Evolutionary conservation across 2,888 invertebrate genomes (phyloP), one percentile per base, ranked within the genome.

Genomic region (Caenorhabditis wallacei): DNA sequence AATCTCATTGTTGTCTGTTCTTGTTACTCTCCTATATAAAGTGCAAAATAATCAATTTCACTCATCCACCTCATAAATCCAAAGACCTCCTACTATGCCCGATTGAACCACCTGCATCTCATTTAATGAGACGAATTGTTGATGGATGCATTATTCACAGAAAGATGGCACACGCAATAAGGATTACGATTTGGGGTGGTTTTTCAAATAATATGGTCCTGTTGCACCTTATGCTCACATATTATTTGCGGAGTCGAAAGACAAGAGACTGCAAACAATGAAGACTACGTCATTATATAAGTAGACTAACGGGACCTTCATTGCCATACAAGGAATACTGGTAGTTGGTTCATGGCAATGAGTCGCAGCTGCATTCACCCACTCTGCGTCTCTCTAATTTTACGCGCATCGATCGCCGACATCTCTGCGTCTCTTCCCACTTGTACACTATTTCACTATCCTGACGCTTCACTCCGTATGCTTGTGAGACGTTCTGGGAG

Each of bases 391-490:
- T 76, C 76, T 46, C 57, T 48, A 40, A 35, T 35, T 46, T 18
- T 16, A 18, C 24, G 56, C 51, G 35, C 66, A 76, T 76, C 76
- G 76, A 76, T 76, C n/a, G 76, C 51, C 43, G 18, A 68, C 24
- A n/a, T 16, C 59, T 18, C n/a, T 53, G 68, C 68, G 61, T 54
- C 59, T 57, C 66, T 57, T 43, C 1, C 22, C 30, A 30, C 20
- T 16, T 10, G 11, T 48, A 48, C 57, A 26, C 37, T 69, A 20
- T 40, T 64, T 75, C 61, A 7, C 54, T 64, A 11, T 56, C 26
- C 26, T 56, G 46, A 56, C 75, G 57, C 66, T 75, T 75, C 66
- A 48, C 75, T 68, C 66, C 75, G 68, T 68, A 68, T 76, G 76
- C 69, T 69, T 69, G 46, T 48, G 70, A 53, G 48, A 69, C 43